Conservation (phyloP, 2,113 vertebrate genomes). For the Tragelaphus scriptus region DNA sequence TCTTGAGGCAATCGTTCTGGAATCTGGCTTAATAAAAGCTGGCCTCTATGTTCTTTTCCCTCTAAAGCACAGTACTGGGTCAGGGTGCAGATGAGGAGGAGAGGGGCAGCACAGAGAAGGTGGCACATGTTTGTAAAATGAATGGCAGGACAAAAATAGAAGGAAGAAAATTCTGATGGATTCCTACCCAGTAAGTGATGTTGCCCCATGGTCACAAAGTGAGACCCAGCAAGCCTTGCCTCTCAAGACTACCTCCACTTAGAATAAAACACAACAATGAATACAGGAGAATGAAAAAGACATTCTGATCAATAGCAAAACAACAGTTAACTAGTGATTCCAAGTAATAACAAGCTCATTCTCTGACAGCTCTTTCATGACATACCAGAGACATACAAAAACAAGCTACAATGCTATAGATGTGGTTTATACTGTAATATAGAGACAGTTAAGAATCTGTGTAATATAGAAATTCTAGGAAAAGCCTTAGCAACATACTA, state of each 20-base stretch:
- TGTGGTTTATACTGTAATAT: not conserved
- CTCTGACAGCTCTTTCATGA: slow-evolving; percentile 47
- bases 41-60: not conserved
- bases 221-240: not conserved
- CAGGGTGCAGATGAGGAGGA: not conserved
- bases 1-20: not conserved
- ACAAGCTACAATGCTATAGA: not conserved
- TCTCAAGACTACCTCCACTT: not conserved
- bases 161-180: not conserved
- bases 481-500: not conserved
- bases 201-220: not conserved
- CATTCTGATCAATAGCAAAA: slow-evolving; percentile 33
- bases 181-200: not conserved
- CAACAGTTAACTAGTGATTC: slow-evolving; percentile 39
- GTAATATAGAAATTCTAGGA: not conserved
- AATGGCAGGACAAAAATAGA: not conserved
- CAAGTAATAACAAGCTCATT: slow-evolving; percentile 27
- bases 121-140: not conserved
- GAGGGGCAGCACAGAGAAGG: not conserved
- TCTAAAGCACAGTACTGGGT: not conserved
- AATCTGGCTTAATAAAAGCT: not conserved
- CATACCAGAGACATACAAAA: slow-evolving; percentile 38
- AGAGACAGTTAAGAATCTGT: not conserved
- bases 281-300: not conserved
- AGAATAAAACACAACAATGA: not conserved